These are phyloP conservation scores for Priocnemis perturbator DNA, from an alignment of 2,888 invertebrate species.

Conservation along the genomic window DNA sequence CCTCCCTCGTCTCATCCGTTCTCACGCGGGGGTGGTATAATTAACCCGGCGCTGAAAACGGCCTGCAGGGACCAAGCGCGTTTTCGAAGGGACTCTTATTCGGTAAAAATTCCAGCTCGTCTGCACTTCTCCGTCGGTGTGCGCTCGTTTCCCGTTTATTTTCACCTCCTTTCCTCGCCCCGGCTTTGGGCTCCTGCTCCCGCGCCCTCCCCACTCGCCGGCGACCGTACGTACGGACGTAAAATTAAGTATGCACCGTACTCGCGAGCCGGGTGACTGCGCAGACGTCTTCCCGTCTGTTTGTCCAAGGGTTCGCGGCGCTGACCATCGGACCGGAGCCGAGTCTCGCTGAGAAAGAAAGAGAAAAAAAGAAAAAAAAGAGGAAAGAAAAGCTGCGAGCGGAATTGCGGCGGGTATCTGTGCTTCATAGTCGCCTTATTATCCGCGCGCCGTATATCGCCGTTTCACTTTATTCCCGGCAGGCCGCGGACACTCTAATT, in stretches of 20 bases:
- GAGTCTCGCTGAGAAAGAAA: neutral
- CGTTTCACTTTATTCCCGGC: neutral
- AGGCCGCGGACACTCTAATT: too few species aligned
- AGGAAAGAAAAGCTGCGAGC: conserved; percentile 17
- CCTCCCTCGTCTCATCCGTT: conserved; percentile 31
- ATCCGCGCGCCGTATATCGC: neutral
- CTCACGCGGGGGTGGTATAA: conserved; percentile 55
- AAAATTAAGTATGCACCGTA: conserved; percentile 52
- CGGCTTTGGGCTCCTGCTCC: conserved; percentile 2
- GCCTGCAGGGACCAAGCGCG: conserved; percentile 55
- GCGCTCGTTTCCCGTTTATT: conserved; percentile 1
- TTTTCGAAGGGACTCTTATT: conserved; percentile 55
- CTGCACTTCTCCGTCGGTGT: conserved; percentile 47
- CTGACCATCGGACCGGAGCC: conserved; percentile 10
- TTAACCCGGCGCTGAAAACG: conserved; percentile 58
- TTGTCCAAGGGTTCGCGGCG: conserved; percentile 28
- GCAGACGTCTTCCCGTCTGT: conserved; percentile 37
- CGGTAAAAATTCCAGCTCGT: conserved; percentile 56
- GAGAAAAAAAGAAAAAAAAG: conserved; percentile 8
- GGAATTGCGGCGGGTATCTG: neutral
- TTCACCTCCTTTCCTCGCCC: conserved; percentile 31
- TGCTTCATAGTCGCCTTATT: conserved; percentile 3
- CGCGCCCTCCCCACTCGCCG: conserved; percentile 17
- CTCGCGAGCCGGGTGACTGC: conserved; percentile 40
- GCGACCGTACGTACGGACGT: conserved; percentile 47